Conservation (phyloP, 1,140 invertebrate species). For the Archivesica marissinica region DNA sequence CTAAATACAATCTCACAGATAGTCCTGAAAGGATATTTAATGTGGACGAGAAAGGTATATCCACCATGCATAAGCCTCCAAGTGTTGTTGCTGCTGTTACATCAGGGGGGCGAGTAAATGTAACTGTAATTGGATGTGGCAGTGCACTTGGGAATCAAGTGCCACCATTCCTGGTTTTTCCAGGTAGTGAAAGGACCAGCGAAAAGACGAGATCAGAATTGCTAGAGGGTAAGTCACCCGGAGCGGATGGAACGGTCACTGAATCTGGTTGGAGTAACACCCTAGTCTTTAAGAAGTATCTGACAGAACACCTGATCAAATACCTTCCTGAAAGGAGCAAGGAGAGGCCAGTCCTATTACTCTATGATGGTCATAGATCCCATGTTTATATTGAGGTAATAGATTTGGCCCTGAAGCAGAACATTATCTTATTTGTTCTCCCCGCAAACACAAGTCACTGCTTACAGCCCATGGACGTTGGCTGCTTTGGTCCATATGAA, state of each 20-base stretch:
- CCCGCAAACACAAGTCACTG: slow-evolving; percentile 69
- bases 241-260: slow-evolving; percentile 22
- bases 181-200: too few relatives aligned
- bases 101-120: slow-evolving; percentile 81
- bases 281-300: slow-evolving; percentile 33
- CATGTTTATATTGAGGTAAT: slow-evolving; percentile 38
- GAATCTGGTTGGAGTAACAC: slow-evolving; percentile 56
- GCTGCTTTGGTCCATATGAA: slow-evolving; percentile 69
- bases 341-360: slow-evolving; percentile 75
- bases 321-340: slow-evolving; percentile 63
- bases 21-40: slow-evolving; percentile 58
- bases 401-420: slow-evolving; percentile 52
- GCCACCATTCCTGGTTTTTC: slow-evolving; percentile 83
- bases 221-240: background rate
- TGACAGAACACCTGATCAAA: slow-evolving; percentile 13
- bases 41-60: slow-evolving; percentile 15
- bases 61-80: slow-evolving; percentile 2
- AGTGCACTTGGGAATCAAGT: slow-evolving; percentile 80
- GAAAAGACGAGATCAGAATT: slow-evolving; percentile 75
- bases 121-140: slow-evolving; percentile 81
- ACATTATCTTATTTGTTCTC: slow-evolving; percentile 67
- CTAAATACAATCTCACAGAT: background rate
- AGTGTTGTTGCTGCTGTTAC: slow-evolving; percentile 71
- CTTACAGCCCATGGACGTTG: slow-evolving; percentile 63
- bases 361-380: slow-evolving; percentile 83